Percentiles rank a stretch among this genome's conserved stretches.
phyloP scores from a whole-genome alignment of 2,113 vertebrate genomes.

The Vombatus ursinus region DNA sequence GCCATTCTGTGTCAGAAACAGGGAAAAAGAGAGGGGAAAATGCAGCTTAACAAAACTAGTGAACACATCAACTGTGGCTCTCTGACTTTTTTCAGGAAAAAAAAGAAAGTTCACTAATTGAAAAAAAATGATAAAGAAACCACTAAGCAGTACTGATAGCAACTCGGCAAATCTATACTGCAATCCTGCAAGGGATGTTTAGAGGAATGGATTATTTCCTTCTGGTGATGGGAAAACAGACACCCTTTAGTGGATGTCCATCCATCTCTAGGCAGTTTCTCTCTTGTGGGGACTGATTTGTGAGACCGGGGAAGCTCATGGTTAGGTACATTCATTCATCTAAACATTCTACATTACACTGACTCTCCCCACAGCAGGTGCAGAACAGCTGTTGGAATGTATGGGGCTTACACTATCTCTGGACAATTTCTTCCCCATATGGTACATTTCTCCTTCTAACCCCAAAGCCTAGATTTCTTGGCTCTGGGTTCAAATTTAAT shows the following conservation, averaged over 20 bases:
- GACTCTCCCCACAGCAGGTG: not conserved
- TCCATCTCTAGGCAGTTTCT: not conserved
- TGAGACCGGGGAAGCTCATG: conserved; percentile 11
- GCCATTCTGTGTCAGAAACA: not conserved
- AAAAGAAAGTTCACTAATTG: conserved; percentile 58
- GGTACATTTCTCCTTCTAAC: conserved; percentile 26
- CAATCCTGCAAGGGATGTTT: not conserved
- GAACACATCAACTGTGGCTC: not conserved
- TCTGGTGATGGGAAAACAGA: conserved; percentile 55
- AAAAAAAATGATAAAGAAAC: conserved; percentile 46
- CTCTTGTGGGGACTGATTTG: conserved; percentile 6
- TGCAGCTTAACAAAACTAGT: not conserved
- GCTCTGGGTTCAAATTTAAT: not conserved
- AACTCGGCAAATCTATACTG: conserved; percentile 26
- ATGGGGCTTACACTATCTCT: conserved; percentile 25
- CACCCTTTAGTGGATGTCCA: conserved; percentile 23
- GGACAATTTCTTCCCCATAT: not conserved
- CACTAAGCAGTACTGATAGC: conserved; percentile 35
- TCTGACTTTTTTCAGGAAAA: conserved; percentile 69
- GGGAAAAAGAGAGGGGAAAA: not conserved
- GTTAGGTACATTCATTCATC: not conserved
- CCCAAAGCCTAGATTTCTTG: conserved; percentile 6
- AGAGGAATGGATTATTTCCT: conserved; percentile 40
- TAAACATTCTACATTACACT: conserved; percentile 22
- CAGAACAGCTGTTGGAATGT: conserved; percentile 3